Evolutionary conservation across 2,888 invertebrate genomes (phyloP).

Genomic region (Eristalinus sepulchralis): DNA sequence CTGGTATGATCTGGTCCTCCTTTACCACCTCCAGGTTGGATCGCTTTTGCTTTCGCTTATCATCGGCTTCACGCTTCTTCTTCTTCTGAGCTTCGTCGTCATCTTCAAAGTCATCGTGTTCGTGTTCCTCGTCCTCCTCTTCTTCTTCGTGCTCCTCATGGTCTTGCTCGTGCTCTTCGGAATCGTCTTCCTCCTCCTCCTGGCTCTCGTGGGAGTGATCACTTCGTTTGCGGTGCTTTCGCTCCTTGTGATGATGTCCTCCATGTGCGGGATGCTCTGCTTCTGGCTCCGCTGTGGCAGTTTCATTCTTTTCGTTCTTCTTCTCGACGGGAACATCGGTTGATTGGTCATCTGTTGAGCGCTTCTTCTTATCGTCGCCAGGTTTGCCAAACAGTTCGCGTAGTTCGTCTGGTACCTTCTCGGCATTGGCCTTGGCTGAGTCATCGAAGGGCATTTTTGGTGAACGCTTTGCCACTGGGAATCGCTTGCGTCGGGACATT

Average conservation of each 20-base stretch:
- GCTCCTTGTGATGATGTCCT: constrained; percentile 72
- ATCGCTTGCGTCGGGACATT: constrained; percentile 82
- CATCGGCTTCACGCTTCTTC: constrained; percentile 79
- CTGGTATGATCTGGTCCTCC: constrained; percentile 76
- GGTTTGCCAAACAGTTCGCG: constrained; percentile 85
- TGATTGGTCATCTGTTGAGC: constrained; percentile 78
- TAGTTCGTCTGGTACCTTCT: constrained; percentile 86
- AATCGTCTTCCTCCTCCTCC: constrained; percentile 76
- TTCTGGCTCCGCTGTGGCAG: constrained; percentile 73
- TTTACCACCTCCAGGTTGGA: constrained; percentile 74
- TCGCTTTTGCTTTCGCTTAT: constrained; percentile 58
- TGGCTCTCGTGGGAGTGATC: constrained; percentile 74
- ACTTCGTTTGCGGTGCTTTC: constrained; percentile 77
- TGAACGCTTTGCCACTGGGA: constrained; percentile 86
- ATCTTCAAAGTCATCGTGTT: constrained; percentile 74
- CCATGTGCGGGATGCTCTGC: constrained; percentile 78
- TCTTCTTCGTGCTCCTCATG: constrained; percentile 79
- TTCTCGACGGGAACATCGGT: constrained; percentile 44
- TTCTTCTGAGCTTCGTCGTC: constrained; percentile 81
- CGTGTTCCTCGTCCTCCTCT: constrained; percentile 75
- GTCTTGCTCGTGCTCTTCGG: constrained; percentile 77
- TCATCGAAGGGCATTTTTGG: constrained; percentile 79
- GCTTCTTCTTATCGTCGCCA: constrained; percentile 82
- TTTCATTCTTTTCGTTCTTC: constrained; percentile 50
- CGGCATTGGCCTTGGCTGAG: constrained; percentile 83